Base-by-base conservation (phyloP, 1,140 invertebrate species). In the Aphelinus atriplicis region DNA sequence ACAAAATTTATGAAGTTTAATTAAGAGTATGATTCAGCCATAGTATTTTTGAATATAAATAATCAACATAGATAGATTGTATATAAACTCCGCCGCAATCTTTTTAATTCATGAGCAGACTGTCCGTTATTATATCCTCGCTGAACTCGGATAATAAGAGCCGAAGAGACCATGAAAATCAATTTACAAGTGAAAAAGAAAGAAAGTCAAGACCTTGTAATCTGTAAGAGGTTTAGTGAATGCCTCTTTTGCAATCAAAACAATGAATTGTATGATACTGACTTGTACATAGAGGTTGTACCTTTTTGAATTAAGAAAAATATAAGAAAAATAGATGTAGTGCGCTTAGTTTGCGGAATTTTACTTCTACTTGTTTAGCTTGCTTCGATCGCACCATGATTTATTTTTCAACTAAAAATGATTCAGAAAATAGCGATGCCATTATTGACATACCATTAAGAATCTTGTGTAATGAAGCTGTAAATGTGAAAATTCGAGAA, bases 211-310 rank as follows among this genome's bases (percentile, higher is more conserved):
- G 9, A 69, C 9, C 45, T 55, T 7, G 9, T 71, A 63, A 71
- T 55, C 4, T 3, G 47, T 46, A 62, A 48, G 42, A 9, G 58
- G 53, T 26, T 73, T 65, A 65, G 7, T 47, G 65, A 65, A 73
- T 45, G 45, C 45, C 55, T 70, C 47, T 46, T 65, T 71, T 70
- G 70, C 26, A 57, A 69, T 75, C 64, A 68, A 62, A 68, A 67
- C 50, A 61, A 61, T 60, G 56, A 61, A 74, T 74, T 62, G 66
- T 68, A 68, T 68, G 58, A 67, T 68, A 74, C 68, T 55, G 51
- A 68, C 55, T 68, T 68, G 72, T 68, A 67, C 65, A 74, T 74
- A 74, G 53, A 67, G 48, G 45, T 74, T 67, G 72, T 68, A 74
- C 26, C 45, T 72, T 72, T 71, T 73, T 48, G 47, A 62, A 62